Evolutionary conservation across 2,113 vertebrate species (phyloP), one percentile per base, ranked within the genome.

Genomic region (Aphelocoma coerulescens): DNA sequence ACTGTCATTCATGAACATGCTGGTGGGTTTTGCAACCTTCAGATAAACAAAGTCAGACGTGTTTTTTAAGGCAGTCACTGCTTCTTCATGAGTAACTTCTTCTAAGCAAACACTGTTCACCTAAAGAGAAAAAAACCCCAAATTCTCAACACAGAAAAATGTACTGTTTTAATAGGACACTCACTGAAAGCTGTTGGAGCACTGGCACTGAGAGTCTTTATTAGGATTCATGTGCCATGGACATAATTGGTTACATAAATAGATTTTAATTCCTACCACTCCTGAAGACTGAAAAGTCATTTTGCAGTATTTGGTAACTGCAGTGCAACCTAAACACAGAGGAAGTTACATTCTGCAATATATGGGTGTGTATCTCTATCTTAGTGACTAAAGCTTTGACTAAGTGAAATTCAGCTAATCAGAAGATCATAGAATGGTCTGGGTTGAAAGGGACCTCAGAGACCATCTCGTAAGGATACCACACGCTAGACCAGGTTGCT

Each of bases 41-140:
- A 99, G 97, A 97, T 99, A 99, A 87, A 99, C 99, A 93, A 99
- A 99, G 80, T 99, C 99, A 24, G 99, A 98, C 22, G 99, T 99
- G 94, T 99, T 99, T 97, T 99, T 99, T 98, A 99, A 98, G 98
- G 99, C 99, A 88, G 99, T 99, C 97, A 99, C 99, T 80, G 99
- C 99, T 96, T 99, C 99, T 98, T 99, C 99, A 55, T 99, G 99
- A 96, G 98, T 99, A 97, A 99, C 99, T 97, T 99, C 99, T 98
- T 99, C 99, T 96, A 99, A 98, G 78, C 98, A 99, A 54, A 98
- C 98, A 52, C 97, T 98, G 97, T 99, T 99, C 88, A 99, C 99
- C 99, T 99, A 92, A 81, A 85, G 20, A 61, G 10, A 91, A 51
- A 48, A 22, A 48, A 48, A 22, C 5, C 44, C 44, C 24, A 10